These are phyloP conservation scores for Drosophila falleni DNA, from an alignment of 2,888 invertebrate genomes.

Conservation along the genomic window DNA sequence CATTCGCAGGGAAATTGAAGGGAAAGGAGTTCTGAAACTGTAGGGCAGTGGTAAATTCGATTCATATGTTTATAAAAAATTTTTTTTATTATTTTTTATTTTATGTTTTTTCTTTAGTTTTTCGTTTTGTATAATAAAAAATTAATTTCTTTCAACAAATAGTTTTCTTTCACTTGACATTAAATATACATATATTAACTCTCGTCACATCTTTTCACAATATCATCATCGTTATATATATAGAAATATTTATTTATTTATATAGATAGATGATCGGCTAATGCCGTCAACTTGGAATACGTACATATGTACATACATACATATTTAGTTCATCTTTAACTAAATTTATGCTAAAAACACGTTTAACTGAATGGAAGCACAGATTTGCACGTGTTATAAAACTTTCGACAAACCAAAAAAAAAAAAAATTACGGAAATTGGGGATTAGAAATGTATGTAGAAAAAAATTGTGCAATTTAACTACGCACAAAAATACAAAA, in stretches of 20 bases:
- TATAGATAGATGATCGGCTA: constrained; percentile 34
- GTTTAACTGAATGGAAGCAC: constrained; percentile 84
- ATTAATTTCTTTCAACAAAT: constrained; percentile 77
- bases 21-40: too few species aligned
- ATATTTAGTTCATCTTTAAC: constrained; percentile 67
- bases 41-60: neutral
- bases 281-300: constrained; percentile 55
- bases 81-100: constrained; percentile 60
- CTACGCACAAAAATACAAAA: constrained; percentile 46
- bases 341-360: constrained; percentile 82
- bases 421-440: constrained; percentile 40
- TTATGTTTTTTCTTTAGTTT: constrained; percentile 60
- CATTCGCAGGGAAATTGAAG: too few species aligned
- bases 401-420: constrained; percentile 52
- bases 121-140: constrained; percentile 75
- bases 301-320: constrained; percentile 52
- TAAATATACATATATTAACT: constrained; percentile 71
- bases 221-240: constrained; percentile 48
- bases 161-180: constrained; percentile 74
- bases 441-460: constrained; percentile 24
- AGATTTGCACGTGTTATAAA: constrained; percentile 77
- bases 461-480: constrained; percentile 37
- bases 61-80: constrained; percentile 30
- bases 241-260: constrained; percentile 27
- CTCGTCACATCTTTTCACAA: constrained; percentile 34